These are phyloP conservation scores for Variabilichromis moorii DNA, from an alignment of 2,113 vertebrate species.

Conservation along the genomic window DNA sequence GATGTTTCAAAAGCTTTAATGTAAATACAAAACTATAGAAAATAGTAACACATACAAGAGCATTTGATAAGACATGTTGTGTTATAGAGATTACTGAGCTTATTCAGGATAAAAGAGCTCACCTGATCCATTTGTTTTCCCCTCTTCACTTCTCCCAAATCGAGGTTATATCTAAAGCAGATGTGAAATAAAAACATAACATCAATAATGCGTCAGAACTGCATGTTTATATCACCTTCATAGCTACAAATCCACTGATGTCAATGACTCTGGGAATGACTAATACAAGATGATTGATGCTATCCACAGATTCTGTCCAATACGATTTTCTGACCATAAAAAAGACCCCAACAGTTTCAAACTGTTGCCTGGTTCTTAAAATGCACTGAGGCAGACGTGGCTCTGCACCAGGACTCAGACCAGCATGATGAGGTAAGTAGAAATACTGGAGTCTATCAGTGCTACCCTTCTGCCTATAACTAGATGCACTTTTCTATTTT, in stretches of 20 bases:
- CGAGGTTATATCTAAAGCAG: conserved; percentile 77
- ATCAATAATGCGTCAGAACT: rapidly evolving
- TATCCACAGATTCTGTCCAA: not conserved
- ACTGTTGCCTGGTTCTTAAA: not conserved
- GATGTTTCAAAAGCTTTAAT: not conserved
- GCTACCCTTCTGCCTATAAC: not conserved
- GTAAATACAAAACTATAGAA: not conserved
- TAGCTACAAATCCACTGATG: not conserved
- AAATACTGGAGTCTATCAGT: not conserved
- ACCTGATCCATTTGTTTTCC: conserved; percentile 84
- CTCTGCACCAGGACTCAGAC: not conserved
- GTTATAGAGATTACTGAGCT: not conserved
- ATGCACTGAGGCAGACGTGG: not conserved
- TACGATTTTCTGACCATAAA: not conserved
- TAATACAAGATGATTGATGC: not conserved
- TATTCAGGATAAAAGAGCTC: not conserved
- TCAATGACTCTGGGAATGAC: not conserved
- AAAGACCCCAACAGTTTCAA: not conserved
- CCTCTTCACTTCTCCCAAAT: conserved; percentile 82
- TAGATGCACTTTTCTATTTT: not conserved
- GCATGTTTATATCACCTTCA: not conserved
- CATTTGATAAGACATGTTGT: not conserved
- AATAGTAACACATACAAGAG: not conserved
- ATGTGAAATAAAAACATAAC: not conserved
- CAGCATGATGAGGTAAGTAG: not conserved